Base-by-base conservation (phyloP, 2,888 invertebrate species). In the Aelia acuminata region DNA sequence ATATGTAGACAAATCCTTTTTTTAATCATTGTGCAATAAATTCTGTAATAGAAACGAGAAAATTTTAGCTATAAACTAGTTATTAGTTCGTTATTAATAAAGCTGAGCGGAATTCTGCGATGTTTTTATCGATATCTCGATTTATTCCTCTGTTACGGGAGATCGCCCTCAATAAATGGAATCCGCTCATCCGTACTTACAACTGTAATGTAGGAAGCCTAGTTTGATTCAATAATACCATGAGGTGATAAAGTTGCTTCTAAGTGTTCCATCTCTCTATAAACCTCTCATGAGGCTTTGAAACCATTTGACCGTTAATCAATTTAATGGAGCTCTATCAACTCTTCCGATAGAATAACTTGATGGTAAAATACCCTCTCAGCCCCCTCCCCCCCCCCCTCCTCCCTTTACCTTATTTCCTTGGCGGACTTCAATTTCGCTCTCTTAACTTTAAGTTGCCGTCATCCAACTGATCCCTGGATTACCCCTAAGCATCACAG, bases 371-470 rank as follows among this genome's bases (percentile, higher is more conserved):
- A 57, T 57, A 57, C 57, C 26, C 26, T 13, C 57, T 22, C 13
- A 2, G 13, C 4, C 13, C 57, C 10, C 43, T 10, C 43, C 43
- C 43, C 43, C 43, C 43, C 4, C 13, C 57, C 10, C 43, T 10
- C 43, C 43, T n/a, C n/a, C 43, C 43, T 43, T 10, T 10, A 43
- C 43, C 57, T 57, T 57, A 57, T 57, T 57, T 57, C 57, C 57
- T 57, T 57, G 26, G 57, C 26, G 26, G 57, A 57, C 57, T 57
- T 57, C 57, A 26, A 57, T 57, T 57, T 57, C 57, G 26, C 57
- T 57, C 57, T 57, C 57, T 57, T 57, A 57, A 57, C 57, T 57
- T 57, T 57, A 57, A 57, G 57, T 57, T 57, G 57, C 57, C 57
- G 57, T 57, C 57, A 57, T 57, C 26, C 26, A 13, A 8, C 11